These are phyloP conservation scores for Montipora capitata DNA, from an alignment of 92 coral and sea anemone species.

Conservation along the genomic window DNA sequence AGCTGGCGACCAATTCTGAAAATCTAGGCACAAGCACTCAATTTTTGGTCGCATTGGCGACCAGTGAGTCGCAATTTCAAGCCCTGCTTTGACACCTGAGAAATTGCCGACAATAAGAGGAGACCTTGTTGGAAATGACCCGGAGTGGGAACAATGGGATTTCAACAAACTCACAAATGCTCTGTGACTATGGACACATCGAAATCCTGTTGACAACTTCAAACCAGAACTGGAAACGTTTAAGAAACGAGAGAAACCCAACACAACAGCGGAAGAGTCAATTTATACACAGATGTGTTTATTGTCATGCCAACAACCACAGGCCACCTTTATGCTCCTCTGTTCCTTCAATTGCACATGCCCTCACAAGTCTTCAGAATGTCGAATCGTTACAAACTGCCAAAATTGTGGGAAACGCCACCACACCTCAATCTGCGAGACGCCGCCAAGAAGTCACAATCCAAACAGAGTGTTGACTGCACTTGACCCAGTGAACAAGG, in stretches of 20 bases:
- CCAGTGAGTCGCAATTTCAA: too few relatives aligned
- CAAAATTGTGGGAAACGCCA: slow-evolving; percentile 42
- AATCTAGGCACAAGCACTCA: too few relatives aligned
- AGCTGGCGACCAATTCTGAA: too few relatives aligned
- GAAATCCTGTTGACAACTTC: background rate
- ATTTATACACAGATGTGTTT: slow-evolving; percentile 27
- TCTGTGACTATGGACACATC: slow-evolving; percentile 49
- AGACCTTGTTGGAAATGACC: slow-evolving; percentile 18
- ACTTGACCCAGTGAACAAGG: slow-evolving; percentile 16
- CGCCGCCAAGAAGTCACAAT: slow-evolving; percentile 38
- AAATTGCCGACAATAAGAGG: slow-evolving; percentile 50
- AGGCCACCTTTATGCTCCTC: slow-evolving; percentile 40
- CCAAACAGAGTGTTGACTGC: slow-evolving; percentile 45
- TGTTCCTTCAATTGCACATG: slow-evolving; percentile 61
- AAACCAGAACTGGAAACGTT: slow-evolving; percentile 17
- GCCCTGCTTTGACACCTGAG: background rate
- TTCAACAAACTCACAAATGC: slow-evolving; percentile 49
- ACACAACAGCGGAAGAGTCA: slow-evolving; percentile 49
- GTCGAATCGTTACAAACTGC: slow-evolving; percentile 54
- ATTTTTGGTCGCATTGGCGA: too few relatives aligned
- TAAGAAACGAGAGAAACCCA: slow-evolving; percentile 29
- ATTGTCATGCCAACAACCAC: slow-evolving; percentile 44
- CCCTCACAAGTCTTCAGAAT: slow-evolving; percentile 53
- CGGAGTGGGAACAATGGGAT: slow-evolving; percentile 61
- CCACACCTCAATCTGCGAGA: slow-evolving; percentile 59